These are phyloP conservation scores for Papilio gigon DNA, from an alignment of 2,888 invertebrate genomes.

Conservation along the genomic window DNA sequence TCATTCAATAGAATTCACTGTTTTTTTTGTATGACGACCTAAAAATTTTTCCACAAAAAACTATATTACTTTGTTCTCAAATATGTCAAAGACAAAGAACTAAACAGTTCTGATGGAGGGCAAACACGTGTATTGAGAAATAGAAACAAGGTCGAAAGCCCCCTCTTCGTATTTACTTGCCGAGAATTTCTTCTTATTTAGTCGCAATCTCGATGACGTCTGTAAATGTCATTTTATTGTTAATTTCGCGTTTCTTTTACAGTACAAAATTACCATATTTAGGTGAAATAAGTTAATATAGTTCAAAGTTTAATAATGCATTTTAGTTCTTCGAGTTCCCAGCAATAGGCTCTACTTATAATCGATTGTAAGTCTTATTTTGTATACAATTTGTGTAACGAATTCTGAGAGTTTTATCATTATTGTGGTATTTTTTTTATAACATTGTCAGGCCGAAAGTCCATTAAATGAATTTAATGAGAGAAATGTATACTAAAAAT, in stretches of 20 bases:
- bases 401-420: too few relatives aligned
- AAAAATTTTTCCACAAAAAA: slow-evolving; percentile 4
- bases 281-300: too few relatives aligned
- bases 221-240: background rate
- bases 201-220: background rate
- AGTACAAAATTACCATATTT: background rate
- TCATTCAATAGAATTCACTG: too few relatives aligned
- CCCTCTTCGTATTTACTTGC: slow-evolving; percentile 2
- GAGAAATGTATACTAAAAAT: too few relatives aligned
- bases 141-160: slow-evolving; percentile 1
- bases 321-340: too few relatives aligned
- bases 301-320: too few relatives aligned
- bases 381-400: too few relatives aligned
- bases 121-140: background rate
- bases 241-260: background rate
- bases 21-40: background rate
- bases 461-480: too few relatives aligned
- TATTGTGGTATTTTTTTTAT: too few relatives aligned
- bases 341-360: too few relatives aligned
- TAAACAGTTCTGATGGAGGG: background rate
- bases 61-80: slow-evolving; percentile 5
- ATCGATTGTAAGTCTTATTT: too few relatives aligned
- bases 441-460: too few relatives aligned
- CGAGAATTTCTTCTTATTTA: background rate
- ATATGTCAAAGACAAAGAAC: slow-evolving; percentile 7